phyloP scores from a whole-genome alignment of 2,888 invertebrate genomes.

The Calephelis perditalis region DNA sequence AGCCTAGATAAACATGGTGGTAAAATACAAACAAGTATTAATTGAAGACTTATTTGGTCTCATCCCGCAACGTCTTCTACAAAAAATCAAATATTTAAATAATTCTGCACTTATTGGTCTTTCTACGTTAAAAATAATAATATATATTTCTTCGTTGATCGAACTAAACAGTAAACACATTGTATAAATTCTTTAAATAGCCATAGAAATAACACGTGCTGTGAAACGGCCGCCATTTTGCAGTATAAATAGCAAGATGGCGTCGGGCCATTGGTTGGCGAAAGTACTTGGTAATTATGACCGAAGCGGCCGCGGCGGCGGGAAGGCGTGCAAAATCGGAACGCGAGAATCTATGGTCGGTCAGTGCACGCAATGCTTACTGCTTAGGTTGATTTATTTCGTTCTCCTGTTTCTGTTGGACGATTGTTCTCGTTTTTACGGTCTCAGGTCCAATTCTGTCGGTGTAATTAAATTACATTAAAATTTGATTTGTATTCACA shows the following conservation, averaged over 20 bases:
- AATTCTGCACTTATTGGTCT: too few relatives aligned
- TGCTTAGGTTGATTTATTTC: slow-evolving; percentile 73
- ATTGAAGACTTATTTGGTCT: too few relatives aligned
- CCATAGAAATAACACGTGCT: slow-evolving; percentile 66
- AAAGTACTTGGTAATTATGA: slow-evolving; percentile 75
- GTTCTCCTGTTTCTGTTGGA: slow-evolving; percentile 68
- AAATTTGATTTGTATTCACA: slow-evolving; percentile 44
- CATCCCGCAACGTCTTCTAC: too few relatives aligned
- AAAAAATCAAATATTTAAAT: too few relatives aligned
- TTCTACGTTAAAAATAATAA: too few relatives aligned
- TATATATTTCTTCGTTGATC: background rate
- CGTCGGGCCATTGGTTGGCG: slow-evolving; percentile 65
- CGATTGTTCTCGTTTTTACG: slow-evolving; percentile 70
- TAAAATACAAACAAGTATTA: too few relatives aligned
- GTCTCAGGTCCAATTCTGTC: slow-evolving; percentile 55
- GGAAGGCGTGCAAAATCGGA: slow-evolving; percentile 57
- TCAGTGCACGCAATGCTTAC: slow-evolving; percentile 70
- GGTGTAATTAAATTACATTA: slow-evolving; percentile 65
- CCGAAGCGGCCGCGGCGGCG: slow-evolving; percentile 42
- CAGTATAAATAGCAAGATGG: slow-evolving; percentile 75
- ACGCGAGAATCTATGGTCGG: slow-evolving; percentile 68
- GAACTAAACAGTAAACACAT: background rate
- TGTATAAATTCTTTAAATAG: slow-evolving; percentile 45
- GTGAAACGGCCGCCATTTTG: slow-evolving; percentile 66
- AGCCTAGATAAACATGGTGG: too few relatives aligned